A percentile compares a stretch with the other conserved stretches of the same genome.
Evolutionary conservation across 2,113 vertebrate genomes (phyloP).

Genomic region (Pomatorhinus ruficollis): DNA sequence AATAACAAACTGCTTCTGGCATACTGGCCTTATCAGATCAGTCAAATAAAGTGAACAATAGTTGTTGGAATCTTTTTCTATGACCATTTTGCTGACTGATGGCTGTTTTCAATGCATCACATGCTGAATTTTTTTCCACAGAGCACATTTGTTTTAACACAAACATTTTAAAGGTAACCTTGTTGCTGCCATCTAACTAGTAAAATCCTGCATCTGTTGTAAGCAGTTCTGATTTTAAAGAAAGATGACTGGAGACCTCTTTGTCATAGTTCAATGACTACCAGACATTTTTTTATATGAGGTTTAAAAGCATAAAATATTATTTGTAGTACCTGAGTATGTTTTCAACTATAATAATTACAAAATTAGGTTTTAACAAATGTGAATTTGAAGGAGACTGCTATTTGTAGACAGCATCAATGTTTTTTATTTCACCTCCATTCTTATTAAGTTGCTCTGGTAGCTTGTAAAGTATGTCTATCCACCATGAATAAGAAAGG

Average conservation of each 20-base stretch:
- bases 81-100: background rate
- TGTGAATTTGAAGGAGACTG: background rate
- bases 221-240: background rate
- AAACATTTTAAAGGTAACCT: conserved; percentile 17
- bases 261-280: background rate
- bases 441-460: background rate
- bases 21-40: background rate
- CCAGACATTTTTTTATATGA: background rate
- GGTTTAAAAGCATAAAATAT: background rate
- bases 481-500: background rate
- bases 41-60: conserved; percentile 4
- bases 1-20: background rate
- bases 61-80: background rate
- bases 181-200: background rate
- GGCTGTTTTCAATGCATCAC: background rate
- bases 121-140: background rate
- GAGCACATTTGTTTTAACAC: background rate
- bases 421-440: background rate
- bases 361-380: background rate
- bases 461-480: background rate
- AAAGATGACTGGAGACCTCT: background rate
- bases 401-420: background rate
- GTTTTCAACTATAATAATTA: background rate
- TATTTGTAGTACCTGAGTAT: background rate
- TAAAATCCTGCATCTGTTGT: background rate